These are phyloP conservation scores for Neopelma chrysocephalum DNA, from an alignment of 2,797 vertebrate genomes.

Conservation along the genomic window DNA sequence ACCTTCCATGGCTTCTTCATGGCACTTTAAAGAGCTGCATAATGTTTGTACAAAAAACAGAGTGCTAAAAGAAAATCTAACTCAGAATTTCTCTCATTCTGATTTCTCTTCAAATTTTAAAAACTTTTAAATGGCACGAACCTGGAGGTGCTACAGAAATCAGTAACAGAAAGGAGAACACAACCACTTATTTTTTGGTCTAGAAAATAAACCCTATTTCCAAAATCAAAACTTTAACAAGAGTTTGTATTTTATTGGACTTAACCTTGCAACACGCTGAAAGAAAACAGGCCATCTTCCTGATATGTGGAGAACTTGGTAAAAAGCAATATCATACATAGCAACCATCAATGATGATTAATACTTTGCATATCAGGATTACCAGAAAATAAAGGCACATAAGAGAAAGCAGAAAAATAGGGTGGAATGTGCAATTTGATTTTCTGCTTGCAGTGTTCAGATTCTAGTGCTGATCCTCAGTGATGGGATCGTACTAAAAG, in stretches of 20 bases:
- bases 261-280: not conserved
- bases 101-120: not conserved
- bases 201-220: not conserved
- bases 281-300: not conserved
- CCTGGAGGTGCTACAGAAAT: not conserved
- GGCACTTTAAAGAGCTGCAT: not conserved
- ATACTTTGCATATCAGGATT: not conserved
- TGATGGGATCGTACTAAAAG: not conserved
- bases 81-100: not conserved
- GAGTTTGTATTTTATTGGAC: not conserved
- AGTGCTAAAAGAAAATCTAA: not conserved
- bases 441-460: not conserved
- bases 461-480: not conserved
- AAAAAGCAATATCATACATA: not conserved
- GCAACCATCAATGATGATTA: not conserved
- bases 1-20: not conserved
- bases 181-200: not conserved
- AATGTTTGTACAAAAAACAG: not conserved
- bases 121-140: not conserved
- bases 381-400: not conserved
- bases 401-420: not conserved
- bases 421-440: not conserved
- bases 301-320: not conserved
- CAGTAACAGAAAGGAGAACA: not conserved
- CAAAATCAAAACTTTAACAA: not conserved